Base-by-base conservation (phyloP, 2,797 vertebrate species). In the Mormyrus proboscirostris region DNA sequence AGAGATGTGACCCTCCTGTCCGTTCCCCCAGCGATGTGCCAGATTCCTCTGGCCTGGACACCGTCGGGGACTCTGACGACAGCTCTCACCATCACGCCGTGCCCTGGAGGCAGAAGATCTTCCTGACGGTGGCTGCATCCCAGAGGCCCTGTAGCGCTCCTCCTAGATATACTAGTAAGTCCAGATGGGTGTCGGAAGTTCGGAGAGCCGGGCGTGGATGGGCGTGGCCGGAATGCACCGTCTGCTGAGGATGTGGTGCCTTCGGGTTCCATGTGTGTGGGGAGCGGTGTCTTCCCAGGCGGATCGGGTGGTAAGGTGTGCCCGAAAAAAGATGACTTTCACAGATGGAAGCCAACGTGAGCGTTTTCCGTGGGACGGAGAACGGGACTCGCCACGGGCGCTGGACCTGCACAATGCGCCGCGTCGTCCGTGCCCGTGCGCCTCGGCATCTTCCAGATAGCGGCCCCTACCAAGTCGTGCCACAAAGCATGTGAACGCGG, bases 71-170 rank as follows among this genome's bases (percentile, higher is more conserved):
- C 90, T 92, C 12, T 47, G 6, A 87, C 0, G 93, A 92, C 44
- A 96, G 92, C 88, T 87, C 95, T 0, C 94, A 92, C 92, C 93
- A 92, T 0, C 95, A 96, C 0, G 92, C 95, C 19, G 96, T 96
- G 73, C 97, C 96, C 0, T 97, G 96, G 96, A 94, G 96, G 88
- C 96, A 97, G 87, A 96, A 97, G 94, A 97, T 97, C 89, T 97
- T 97, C 90, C 94, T 97, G 7, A 93, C 96, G 8, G 96, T 97
- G 88, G 96, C 96, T 3, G 96, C 96, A 2, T 96, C 96, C 0
- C 96, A 96, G 93, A 97, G 96, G 90, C 92, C 94, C 0, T 94
- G 94, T 0, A 96, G 96, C 12, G 93, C 96, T 88, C 92, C 96
- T 0, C 73, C 55, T n/a, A 22, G 38, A 88, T 88, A 55, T 69